These are phyloP conservation scores for Xiphias gladius DNA, from an alignment of 2,113 vertebrate species.

Conservation along the genomic window DNA sequence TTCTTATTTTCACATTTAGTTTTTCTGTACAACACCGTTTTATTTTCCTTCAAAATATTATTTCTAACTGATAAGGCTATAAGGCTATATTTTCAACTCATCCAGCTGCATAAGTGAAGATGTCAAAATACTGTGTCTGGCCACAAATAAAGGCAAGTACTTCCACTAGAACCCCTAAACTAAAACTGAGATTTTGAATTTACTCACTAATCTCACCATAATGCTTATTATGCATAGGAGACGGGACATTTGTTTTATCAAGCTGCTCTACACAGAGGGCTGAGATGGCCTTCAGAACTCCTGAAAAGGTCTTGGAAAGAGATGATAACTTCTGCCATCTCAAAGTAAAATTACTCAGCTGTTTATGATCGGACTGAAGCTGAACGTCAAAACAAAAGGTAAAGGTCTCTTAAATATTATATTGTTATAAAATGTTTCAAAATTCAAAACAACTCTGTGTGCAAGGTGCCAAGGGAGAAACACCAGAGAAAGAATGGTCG, in stretches of 20 bases:
- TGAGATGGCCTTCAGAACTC: constrained; percentile 29
- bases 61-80: too few species aligned
- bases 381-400: constrained; percentile 43
- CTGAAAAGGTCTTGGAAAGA: background rate
- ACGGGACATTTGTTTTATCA: background rate
- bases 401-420: background rate
- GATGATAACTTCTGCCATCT: constrained; percentile 24
- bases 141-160: background rate
- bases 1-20: too few species aligned
- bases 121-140: background rate
- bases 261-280: background rate
- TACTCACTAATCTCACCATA: background rate
- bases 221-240: background rate
- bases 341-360: constrained; percentile 31
- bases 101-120: background rate
- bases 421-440: constrained; percentile 1
- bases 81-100: background rate
- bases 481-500: background rate
- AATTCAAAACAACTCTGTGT: background rate
- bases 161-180: background rate
- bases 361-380: background rate
- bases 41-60: too few species aligned
- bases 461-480: background rate
- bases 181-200: background rate
- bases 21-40: too few species aligned